A percentile compares a stretch with the other conserved stretches of the same genome.
phyloP scores from a whole-genome alignment of 2,888 invertebrate genomes.

The Cataglyphis altisquamis region DNA sequence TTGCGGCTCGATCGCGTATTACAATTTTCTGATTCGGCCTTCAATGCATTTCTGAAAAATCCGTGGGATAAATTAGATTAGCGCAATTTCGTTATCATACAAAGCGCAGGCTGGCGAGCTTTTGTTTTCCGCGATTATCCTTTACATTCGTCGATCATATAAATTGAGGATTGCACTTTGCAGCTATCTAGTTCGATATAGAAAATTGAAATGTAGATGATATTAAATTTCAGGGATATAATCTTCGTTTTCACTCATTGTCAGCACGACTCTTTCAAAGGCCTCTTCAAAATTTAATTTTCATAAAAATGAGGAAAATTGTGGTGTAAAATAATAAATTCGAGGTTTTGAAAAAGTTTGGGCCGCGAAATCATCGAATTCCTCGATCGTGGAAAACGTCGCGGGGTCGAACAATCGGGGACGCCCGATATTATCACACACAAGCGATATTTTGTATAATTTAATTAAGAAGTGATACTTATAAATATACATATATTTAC shows the following conservation, averaged over 20 bases:
- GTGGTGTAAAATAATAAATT: neutral
- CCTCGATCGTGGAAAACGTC: conserved; percentile 6
- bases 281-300: neutral
- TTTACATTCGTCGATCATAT: conserved; percentile 8
- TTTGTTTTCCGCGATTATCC: neutral
- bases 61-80: neutral
- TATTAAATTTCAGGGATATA: conserved; percentile 2
- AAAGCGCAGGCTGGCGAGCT: neutral
- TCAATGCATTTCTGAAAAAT: neutral
- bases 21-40: neutral
- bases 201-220: no score
- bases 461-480: conserved; percentile 65
- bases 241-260: neutral
- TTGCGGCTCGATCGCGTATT: conserved; percentile 5
- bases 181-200: neutral
- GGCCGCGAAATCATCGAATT: conserved; percentile 13
- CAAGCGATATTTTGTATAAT: conserved; percentile 69
- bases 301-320: neutral
- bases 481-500: conserved; percentile 60
- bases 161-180: conserved; percentile 8
- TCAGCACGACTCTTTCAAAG: neutral
- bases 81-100: neutral
- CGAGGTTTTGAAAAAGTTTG: neutral
- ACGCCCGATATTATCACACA: conserved; percentile 56
- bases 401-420: conserved; percentile 24